Percentiles rank a stretch among this genome's conserved stretches.
Conservation (phyloP, 2,888 invertebrate species). For the Hirtodrosophila duncani region DNA sequence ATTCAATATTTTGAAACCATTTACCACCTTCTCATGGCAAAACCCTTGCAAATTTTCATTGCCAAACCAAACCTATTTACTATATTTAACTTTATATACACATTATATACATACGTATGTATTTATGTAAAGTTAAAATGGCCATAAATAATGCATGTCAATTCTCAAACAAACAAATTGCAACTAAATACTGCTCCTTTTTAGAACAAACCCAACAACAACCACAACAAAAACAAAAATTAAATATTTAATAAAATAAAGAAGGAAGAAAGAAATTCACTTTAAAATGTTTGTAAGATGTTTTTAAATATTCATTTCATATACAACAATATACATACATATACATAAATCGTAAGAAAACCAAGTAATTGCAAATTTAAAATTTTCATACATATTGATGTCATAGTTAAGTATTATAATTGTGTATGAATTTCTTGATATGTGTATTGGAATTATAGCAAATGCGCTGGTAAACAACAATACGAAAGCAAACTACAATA, state of each 20-base stretch:
- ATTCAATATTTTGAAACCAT: too few relatives aligned
- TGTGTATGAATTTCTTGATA: constrained; percentile 62
- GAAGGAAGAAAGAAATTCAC: constrained; percentile 35
- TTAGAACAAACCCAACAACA: constrained; percentile 31
- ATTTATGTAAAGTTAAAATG: too few relatives aligned
- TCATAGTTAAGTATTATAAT: constrained; percentile 64
- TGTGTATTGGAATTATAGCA: constrained; percentile 53
- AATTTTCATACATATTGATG: constrained; percentile 62
- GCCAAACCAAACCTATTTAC: too few relatives aligned
- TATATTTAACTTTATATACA: too few relatives aligned
- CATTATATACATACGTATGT: too few relatives aligned
- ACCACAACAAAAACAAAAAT: constrained; percentile 2
- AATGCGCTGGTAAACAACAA: constrained; percentile 60
- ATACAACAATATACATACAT: too few relatives aligned
- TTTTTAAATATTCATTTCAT: constrained; percentile 58
- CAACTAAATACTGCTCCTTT: too few relatives aligned
- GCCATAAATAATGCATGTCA: too few relatives aligned
- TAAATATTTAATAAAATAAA: background rate
- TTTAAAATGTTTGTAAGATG: constrained; percentile 58
- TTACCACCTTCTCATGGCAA: too few relatives aligned
- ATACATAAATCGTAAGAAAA: too few relatives aligned
- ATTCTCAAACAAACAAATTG: too few relatives aligned
- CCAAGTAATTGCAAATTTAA: constrained; percentile 33
- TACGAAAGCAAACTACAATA: constrained; percentile 64
- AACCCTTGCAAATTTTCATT: too few relatives aligned